Conservation (phyloP, 2,888 invertebrate species). For the Diarsia brunnea region DNA sequence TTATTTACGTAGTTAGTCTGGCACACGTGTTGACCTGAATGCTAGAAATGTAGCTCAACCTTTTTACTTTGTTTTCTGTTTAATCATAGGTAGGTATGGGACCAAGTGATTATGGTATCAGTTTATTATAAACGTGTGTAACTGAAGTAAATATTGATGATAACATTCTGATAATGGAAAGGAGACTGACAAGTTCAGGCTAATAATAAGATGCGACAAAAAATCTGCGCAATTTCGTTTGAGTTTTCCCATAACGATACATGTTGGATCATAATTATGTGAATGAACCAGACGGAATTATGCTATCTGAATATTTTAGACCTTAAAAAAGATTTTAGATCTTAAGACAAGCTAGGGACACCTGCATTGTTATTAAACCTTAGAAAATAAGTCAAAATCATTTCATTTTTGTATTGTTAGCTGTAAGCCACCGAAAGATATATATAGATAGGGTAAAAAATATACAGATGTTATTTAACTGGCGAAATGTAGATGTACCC, state of each 20-base stretch:
- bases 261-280: too few species aligned
- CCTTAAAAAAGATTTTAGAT: too few species aligned
- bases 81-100: slow-evolving; percentile 26
- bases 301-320: neutral
- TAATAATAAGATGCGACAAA: neutral
- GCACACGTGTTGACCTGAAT: slow-evolving; percentile 55
- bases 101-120: slow-evolving; percentile 24
- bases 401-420: too few species aligned
- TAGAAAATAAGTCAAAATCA: neutral
- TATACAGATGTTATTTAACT: too few species aligned
- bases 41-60: slow-evolving; percentile 43
- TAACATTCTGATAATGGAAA: slow-evolving; percentile 9
- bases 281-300: neutral
- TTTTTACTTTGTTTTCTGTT: slow-evolving; percentile 52
- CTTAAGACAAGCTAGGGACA: neutral
- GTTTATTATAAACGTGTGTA: slow-evolving; percentile 26
- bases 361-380: neutral
- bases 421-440: too few species aligned
- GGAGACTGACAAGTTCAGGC: neutral
- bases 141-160: slow-evolving; percentile 29
- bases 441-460: too few species aligned
- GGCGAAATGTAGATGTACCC: too few species aligned
- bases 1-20: slow-evolving; percentile 42
- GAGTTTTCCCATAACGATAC: neutral
- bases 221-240: neutral